phyloP scores from a whole-genome alignment of 2,113 vertebrate genomes.

The Triplophysa rosa region DNA sequence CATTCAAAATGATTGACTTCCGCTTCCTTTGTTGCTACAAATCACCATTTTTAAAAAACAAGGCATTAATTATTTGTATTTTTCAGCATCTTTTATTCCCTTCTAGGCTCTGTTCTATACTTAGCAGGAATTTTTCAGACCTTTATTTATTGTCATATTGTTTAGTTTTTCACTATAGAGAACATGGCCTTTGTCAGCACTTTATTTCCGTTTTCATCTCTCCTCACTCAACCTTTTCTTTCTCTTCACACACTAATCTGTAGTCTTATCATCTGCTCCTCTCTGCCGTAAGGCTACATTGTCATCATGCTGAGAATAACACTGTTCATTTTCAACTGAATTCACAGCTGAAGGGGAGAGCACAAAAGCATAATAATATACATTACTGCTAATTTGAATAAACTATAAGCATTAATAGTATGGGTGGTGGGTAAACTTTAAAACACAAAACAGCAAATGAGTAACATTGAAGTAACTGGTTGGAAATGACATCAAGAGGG shows the following conservation, averaged over 20 bases:
- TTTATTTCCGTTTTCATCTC: slow-evolving; percentile 44
- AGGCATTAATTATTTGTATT: neutral
- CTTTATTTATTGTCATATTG: slow-evolving; percentile 40
- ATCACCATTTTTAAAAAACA: neutral
- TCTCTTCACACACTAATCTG: slow-evolving; percentile 14
- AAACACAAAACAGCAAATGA: neutral
- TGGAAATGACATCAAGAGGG: too few relatives aligned
- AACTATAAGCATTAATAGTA: neutral
- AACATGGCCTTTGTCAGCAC: slow-evolving; percentile 51
- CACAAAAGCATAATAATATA: neutral
- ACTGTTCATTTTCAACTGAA: slow-evolving; percentile 17
- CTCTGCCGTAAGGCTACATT: neutral
- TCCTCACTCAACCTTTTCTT: neutral
- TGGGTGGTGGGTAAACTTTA: neutral
- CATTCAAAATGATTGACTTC: too few relatives aligned
- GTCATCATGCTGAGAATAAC: neutral
- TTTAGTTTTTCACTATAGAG: slow-evolving; percentile 48
- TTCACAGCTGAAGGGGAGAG: slow-evolving; percentile 16
- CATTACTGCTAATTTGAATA: neutral
- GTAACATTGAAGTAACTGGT: neutral
- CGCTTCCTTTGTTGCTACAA: too few relatives aligned
- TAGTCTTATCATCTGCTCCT: slow-evolving; percentile 16
- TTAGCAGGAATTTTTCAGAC: neutral
- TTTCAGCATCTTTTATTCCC: too few relatives aligned
- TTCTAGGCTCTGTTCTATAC: slow-evolving; percentile 35